phyloP scores from a whole-genome alignment of 2,797 vertebrate genomes.

The Neopelma chrysocephalum region DNA sequence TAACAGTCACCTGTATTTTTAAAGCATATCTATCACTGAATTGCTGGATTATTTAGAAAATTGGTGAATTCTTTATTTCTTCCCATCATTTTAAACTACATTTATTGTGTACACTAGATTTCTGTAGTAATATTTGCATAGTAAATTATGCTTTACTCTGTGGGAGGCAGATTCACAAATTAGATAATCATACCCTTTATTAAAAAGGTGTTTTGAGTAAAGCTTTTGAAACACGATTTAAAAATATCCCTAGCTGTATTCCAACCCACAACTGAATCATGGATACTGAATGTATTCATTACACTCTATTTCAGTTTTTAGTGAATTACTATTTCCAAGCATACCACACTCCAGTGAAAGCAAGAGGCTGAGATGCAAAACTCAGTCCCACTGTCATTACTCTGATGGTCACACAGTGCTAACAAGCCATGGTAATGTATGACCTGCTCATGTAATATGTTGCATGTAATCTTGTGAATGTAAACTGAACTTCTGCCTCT shows the following conservation, averaged over 20 bases:
- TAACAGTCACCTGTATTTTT: not conserved
- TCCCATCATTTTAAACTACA: not conserved
- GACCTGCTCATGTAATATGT: not conserved
- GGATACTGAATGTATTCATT: not conserved
- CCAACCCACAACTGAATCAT: not conserved
- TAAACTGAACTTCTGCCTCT: not conserved
- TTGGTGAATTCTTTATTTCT: not conserved
- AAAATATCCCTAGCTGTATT: not conserved
- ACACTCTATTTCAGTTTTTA: not conserved
- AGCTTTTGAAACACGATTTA: not conserved
- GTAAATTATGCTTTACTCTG: not conserved
- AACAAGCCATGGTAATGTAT: not conserved
- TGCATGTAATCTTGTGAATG: not conserved
- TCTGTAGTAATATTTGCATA: slow-evolving; percentile 3
- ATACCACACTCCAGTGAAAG: not conserved
- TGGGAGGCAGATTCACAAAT: slow-evolving; percentile 6
- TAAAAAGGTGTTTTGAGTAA: slow-evolving; percentile 13
- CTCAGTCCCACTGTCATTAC: not conserved
- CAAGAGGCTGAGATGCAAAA: not conserved
- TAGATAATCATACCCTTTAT: slow-evolving; percentile 35
- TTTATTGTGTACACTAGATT: not conserved
- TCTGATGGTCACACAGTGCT: not conserved
- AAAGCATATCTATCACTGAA: not conserved
- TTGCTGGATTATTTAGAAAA: not conserved
- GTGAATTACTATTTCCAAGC: not conserved